Conservation (phyloP, 2,888 invertebrate species). For the Gnatocerus cornutus region DNA sequence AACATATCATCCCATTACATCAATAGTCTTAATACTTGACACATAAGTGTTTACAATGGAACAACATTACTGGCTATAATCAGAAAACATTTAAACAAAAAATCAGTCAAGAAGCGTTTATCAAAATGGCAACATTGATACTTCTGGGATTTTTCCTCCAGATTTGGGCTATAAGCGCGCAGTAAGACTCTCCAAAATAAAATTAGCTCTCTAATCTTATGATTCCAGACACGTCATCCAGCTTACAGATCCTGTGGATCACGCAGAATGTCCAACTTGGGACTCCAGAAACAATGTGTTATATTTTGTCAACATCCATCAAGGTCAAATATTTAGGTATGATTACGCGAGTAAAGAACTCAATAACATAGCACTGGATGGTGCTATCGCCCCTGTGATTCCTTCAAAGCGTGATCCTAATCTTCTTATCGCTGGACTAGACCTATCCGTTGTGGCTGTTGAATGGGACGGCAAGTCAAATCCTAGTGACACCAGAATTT, state of each 20-base stretch:
- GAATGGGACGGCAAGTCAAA: conserved; percentile 71
- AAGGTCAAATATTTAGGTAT: conserved; percentile 60
- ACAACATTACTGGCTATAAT: too few species aligned
- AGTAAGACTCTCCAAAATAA: neutral
- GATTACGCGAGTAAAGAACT: conserved; percentile 56
- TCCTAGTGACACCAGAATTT: conserved; percentile 29
- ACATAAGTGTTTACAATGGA: too few species aligned
- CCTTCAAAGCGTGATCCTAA: conserved; percentile 58
- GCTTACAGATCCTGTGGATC: conserved; percentile 59
- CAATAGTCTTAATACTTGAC: too few species aligned
- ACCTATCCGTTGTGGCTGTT: conserved; percentile 69
- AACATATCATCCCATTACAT: too few species aligned
- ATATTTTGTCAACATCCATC: conserved; percentile 62
- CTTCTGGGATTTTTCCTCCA: neutral
- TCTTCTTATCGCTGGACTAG: conserved; percentile 59
- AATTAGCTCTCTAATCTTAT: neutral
- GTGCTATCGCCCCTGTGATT: conserved; percentile 58
- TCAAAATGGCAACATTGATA: too few species aligned
- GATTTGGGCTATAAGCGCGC: neutral
- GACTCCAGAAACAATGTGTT: conserved; percentile 59
- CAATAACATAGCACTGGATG: conserved; percentile 54
- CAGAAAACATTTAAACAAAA: too few species aligned
- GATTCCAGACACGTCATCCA: conserved; percentile 47
- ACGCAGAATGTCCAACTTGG: conserved; percentile 63
- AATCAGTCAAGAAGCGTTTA: too few species aligned